phyloP scores from a whole-genome alignment of 2,113 vertebrate species.

The Egretta garzetta region DNA sequence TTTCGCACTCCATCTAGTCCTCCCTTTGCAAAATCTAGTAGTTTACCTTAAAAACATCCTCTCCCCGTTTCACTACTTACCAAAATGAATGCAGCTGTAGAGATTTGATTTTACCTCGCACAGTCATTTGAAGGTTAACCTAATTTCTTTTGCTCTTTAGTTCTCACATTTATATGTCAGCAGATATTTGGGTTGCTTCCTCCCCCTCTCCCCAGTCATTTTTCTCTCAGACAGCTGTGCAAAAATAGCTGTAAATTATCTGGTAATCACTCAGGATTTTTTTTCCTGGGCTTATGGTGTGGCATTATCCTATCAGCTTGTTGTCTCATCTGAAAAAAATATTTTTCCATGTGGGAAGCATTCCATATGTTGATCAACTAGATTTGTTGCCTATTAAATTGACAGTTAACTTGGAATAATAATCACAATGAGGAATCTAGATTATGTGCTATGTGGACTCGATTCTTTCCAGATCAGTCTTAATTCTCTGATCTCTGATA shows the following conservation, averaged over 20 bases:
- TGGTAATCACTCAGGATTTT: not conserved
- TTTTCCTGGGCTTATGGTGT: not conserved
- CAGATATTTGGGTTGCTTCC: conserved; percentile 16
- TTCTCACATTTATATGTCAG: conserved; percentile 46
- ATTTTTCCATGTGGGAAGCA: not conserved
- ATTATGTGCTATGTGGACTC: not conserved
- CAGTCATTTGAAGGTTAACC: not conserved
- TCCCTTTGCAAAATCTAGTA: not conserved
- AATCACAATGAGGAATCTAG: not conserved
- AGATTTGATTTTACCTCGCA: not conserved
- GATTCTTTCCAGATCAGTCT: not conserved
- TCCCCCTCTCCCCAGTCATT: not conserved
- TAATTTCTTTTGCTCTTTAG: conserved; percentile 17
- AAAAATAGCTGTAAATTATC: conserved; percentile 27
- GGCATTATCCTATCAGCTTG: conserved; percentile 16
- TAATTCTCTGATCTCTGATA: not conserved
- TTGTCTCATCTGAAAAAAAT: conserved; percentile 30
- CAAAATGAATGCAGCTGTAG: conserved; percentile 25
- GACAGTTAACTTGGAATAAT: not conserved
- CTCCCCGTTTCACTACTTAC: not conserved
- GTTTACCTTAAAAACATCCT: conserved; percentile 2
- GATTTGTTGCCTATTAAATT: conserved; percentile 13
- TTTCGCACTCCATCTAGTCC: not conserved
- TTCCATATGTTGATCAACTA: not conserved
- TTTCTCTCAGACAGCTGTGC: conserved; percentile 11